Percentiles rank a stretch among this genome's conserved stretches.
phyloP scores from a whole-genome alignment of 2,113 vertebrate species.

The Macaca nemestrina region DNA sequence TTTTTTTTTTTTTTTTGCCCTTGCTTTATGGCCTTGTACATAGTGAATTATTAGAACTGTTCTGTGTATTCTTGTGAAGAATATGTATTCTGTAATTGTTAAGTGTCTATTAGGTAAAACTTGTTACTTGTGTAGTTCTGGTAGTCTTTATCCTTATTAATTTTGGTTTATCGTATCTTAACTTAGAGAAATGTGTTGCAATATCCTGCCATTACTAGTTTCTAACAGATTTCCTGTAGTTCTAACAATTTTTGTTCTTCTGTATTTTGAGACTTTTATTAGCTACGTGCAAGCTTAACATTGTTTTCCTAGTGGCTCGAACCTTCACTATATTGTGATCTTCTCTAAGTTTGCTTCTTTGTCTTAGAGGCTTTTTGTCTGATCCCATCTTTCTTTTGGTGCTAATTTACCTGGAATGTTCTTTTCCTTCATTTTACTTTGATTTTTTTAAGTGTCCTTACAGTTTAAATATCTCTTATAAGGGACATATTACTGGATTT shows the following conservation, averaged over 20 bases:
- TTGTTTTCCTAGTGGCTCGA: background rate
- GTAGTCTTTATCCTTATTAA: background rate
- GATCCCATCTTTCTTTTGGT: background rate
- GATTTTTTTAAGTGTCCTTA: background rate
- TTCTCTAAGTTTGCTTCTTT: background rate
- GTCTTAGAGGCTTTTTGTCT: background rate
- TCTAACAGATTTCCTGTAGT: background rate
- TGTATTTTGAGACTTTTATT: background rate
- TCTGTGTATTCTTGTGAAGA: background rate
- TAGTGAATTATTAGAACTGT: background rate
- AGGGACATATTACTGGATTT: background rate
- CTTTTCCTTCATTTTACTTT: background rate
- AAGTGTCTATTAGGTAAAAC: background rate
- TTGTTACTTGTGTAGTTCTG: background rate
- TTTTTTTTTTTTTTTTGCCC: background rate
- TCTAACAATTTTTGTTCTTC: background rate
- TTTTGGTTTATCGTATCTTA: background rate
- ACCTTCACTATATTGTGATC: background rate
- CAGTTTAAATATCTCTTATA: background rate
- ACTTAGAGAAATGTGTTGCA: background rate
- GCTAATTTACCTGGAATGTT: background rate
- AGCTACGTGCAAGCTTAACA: background rate
- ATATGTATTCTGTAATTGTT: background rate
- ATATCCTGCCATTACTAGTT: background rate
- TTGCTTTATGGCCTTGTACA: background rate